Evolutionary conservation across 1,140 invertebrate genomes (phyloP).

Genomic region (Euura lappo): DNA sequence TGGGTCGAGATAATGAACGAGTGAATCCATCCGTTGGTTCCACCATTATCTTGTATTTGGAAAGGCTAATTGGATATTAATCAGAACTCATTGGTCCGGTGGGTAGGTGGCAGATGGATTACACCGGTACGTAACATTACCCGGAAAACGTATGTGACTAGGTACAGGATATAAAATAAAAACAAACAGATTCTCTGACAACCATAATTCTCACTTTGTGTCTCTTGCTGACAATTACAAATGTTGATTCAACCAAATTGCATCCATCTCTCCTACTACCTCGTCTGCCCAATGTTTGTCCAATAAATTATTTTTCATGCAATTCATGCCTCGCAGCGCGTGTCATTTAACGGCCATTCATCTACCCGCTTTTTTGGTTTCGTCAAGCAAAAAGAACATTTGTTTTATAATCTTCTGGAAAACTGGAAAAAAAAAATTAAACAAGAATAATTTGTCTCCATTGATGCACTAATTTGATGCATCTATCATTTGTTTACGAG

Average conservation of each 20-base stretch:
- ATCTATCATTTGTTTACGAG: too few species aligned
- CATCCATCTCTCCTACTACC: neutral
- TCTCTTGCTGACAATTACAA: neutral
- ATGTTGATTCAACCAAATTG: constrained; percentile 2
- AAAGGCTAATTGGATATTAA: too few species aligned
- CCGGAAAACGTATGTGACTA: too few species aligned
- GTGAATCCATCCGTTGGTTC: too few species aligned
- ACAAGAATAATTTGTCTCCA: too few species aligned
- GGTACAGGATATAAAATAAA: too few species aligned
- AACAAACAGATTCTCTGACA: neutral
- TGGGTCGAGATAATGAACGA: too few species aligned
- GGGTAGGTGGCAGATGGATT: too few species aligned
- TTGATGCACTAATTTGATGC: too few species aligned
- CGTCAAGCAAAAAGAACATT: neutral
- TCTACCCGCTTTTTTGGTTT: neutral
- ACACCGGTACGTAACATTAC: too few species aligned
- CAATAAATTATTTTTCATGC: neutral
- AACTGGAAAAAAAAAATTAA: neutral
- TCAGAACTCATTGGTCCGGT: too few species aligned
- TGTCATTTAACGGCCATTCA: neutral
- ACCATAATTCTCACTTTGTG: neutral
- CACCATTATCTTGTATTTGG: too few species aligned
- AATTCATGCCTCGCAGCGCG: neutral
- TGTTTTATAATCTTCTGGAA: neutral
- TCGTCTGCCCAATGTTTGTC: neutral